phyloP scores from a whole-genome alignment of 2,888 invertebrate genomes.

The Lottia gigantea region DNA sequence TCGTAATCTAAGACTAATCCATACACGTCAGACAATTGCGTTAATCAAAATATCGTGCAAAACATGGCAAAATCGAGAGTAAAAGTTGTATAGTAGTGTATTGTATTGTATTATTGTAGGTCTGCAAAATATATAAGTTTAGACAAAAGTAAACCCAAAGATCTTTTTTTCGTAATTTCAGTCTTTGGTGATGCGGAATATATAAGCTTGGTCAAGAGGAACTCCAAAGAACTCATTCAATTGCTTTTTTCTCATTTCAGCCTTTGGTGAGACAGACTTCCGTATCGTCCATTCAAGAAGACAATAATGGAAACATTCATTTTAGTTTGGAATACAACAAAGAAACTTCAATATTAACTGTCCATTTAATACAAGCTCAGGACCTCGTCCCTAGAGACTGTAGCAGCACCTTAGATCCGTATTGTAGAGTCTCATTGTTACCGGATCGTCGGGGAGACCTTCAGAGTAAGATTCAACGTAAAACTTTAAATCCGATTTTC shows the following conservation, averaged over 20 bases:
- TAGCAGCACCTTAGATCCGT: constrained; percentile 71
- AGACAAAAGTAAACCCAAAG: too few species aligned
- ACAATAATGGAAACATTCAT: constrained; percentile 75
- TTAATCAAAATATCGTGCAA: too few species aligned
- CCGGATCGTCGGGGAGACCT: constrained; percentile 74
- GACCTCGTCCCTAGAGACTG: constrained; percentile 60
- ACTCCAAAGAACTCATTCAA: too few species aligned
- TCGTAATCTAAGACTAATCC: too few species aligned
- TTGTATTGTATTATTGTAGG: too few species aligned
- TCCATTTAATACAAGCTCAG: constrained; percentile 76
- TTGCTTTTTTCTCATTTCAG: constrained; percentile 31
- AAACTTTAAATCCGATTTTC: constrained; percentile 77
- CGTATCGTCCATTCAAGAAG: constrained; percentile 59
- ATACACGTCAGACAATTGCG: too few species aligned
- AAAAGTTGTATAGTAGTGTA: too few species aligned
- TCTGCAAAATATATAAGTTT: too few species aligned
- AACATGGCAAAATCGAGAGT: too few species aligned
- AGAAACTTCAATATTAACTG: constrained; percentile 75
- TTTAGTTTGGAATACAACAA: constrained; percentile 75
- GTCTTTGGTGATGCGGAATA: too few species aligned
- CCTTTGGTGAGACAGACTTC: constrained; percentile 49
- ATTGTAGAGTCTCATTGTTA: constrained; percentile 89
- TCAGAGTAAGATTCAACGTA: constrained; percentile 72
- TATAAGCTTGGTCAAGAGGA: too few species aligned
- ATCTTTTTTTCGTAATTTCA: too few species aligned